These are phyloP conservation scores for Caenorhabditis virilis DNA, from an alignment of 2,888 invertebrate genomes.

Conservation along the genomic window DNA sequence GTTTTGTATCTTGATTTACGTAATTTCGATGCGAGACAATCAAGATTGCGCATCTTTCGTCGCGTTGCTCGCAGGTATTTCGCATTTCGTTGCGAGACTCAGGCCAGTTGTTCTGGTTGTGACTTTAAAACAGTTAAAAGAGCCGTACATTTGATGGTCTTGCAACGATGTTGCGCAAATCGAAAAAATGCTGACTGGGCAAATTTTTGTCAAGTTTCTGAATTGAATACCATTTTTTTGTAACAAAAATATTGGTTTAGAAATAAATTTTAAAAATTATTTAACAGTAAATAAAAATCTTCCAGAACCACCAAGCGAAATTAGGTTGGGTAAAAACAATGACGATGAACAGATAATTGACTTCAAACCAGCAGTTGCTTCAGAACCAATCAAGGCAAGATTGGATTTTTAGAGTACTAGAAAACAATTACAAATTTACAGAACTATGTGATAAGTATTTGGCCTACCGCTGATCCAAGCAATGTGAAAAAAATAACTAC, in stretches of 20 bases:
- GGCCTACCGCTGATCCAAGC: slow-evolving; percentile 54
- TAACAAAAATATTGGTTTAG: neutral
- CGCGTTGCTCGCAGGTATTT: too few relatives aligned
- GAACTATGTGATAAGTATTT: slow-evolving; percentile 51
- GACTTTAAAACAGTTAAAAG: too few relatives aligned
- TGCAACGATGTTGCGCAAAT: too few relatives aligned
- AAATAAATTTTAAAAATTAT: neutral
- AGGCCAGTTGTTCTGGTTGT: too few relatives aligned
- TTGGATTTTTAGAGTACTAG: neutral
- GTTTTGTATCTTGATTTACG: too few relatives aligned
- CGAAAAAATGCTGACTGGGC: too few relatives aligned
- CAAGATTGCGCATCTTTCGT: too few relatives aligned
- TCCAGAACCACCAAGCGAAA: slow-evolving; percentile 63
- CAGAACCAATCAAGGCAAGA: slow-evolving; percentile 43
- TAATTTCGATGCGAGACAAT: too few relatives aligned
- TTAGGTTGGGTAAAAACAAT: slow-evolving; percentile 64
- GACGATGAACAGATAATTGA: slow-evolving; percentile 65
- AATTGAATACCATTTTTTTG: too few relatives aligned
- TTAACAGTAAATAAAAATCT: neutral
- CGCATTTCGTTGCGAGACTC: too few relatives aligned
- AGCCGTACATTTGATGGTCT: too few relatives aligned
- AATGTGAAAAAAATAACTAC: slow-evolving; percentile 46
- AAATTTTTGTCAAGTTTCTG: too few relatives aligned
- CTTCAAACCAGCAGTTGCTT: slow-evolving; percentile 61
- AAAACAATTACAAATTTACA: slow-evolving; percentile 12